These are phyloP conservation scores for Balearica regulorum DNA, from an alignment of 2,797 vertebrate genomes.

Conservation along the genomic window DNA sequence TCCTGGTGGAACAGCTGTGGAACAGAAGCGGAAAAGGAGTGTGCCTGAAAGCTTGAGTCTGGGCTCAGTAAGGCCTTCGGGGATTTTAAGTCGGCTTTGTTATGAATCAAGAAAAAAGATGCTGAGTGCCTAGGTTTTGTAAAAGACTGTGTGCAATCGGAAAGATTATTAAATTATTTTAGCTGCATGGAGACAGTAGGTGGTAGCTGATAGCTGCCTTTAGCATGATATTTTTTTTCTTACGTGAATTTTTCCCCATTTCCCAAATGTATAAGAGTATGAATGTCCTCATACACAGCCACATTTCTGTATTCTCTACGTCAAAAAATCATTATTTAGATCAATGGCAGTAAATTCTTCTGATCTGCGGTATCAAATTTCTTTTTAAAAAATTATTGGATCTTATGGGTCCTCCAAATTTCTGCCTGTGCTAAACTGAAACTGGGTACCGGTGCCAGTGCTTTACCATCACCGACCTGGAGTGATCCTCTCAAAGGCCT, in stretches of 20 bases:
- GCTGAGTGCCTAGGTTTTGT: not conserved
- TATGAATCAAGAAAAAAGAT: not conserved
- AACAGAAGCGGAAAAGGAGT: not conserved
- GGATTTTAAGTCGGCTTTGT: not conserved
- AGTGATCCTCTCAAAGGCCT: not conserved
- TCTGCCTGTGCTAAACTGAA: not conserved
- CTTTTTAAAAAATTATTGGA: not conserved
- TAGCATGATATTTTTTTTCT: not conserved
- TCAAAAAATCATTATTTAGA: not conserved
- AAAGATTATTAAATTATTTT: not conserved
- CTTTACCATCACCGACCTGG: not conserved
- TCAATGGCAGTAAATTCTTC: not conserved
- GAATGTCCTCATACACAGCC: not conserved
- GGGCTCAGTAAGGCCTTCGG: not conserved
- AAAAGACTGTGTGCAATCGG: not conserved
- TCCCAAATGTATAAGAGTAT: not conserved
- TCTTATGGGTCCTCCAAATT: not conserved
- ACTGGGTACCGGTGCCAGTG: not conserved
- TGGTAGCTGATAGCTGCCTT: not conserved
- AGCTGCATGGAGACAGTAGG: not conserved
- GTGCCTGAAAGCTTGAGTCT: not conserved
- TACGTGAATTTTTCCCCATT: not conserved
- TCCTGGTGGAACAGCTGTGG: not conserved
- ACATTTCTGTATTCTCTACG: not conserved
- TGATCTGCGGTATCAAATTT: not conserved